A percentile compares a stretch with the other conserved stretches of the same genome.
Evolutionary conservation across 2,888 invertebrate species (phyloP).

Genomic region (Cancer borealis): DNA sequence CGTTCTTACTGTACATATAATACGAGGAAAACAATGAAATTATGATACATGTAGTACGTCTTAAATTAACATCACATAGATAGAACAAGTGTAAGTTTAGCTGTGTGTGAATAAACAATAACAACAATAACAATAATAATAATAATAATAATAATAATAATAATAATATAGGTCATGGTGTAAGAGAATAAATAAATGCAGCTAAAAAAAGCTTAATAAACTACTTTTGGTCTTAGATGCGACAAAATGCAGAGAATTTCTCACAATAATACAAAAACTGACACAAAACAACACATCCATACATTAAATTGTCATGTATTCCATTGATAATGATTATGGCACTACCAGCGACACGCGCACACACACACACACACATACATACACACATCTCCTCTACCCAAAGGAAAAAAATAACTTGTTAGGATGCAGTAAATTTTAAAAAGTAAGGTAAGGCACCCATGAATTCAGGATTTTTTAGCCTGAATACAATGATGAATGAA

Average conservation of each 20-base stretch:
- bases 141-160: background rate
- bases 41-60: background rate
- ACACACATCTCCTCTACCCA: constrained; percentile 14
- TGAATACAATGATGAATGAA: background rate
- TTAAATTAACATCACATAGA: constrained; percentile 34
- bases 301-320: background rate
- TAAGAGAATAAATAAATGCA: background rate
- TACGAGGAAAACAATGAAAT: background rate
- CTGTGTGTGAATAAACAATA: background rate
- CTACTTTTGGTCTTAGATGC: background rate
- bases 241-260: background rate
- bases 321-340: background rate
- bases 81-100: background rate
- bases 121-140: background rate
- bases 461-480: background rate
- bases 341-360: background rate
- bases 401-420: background rate
- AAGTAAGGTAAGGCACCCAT: background rate
- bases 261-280: background rate
- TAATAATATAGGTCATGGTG: background rate
- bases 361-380: constrained; percentile 11
- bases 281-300: background rate
- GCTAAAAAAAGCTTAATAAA: background rate
- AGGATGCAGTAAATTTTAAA: background rate
- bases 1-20: too few relatives aligned